Percentiles rank a stretch among this genome's conserved stretches.
These are phyloP conservation scores for Hesperia comma DNA, from an alignment of 2,888 invertebrate species.

Conservation along the genomic window DNA sequence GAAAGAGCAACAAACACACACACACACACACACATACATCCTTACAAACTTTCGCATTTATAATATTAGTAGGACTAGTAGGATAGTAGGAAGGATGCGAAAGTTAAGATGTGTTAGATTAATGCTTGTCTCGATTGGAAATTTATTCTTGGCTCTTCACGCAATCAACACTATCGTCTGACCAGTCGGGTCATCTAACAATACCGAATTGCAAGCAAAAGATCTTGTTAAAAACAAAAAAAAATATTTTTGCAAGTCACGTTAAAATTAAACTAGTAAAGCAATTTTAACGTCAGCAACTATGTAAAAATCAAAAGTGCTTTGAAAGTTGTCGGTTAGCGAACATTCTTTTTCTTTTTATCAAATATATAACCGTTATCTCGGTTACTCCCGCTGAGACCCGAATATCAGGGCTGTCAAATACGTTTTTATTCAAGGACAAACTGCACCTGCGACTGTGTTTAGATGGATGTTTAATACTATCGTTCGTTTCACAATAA, in stretches of 20 bases:
- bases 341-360: conserved; percentile 3
- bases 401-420: background rate
- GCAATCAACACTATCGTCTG: too few relatives aligned
- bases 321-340: background rate
- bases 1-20: too few relatives aligned
- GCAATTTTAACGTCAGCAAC: background rate
- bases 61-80: too few relatives aligned
- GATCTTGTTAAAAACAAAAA: background rate
- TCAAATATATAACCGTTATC: background rate
- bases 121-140: too few relatives aligned
- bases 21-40: too few relatives aligned
- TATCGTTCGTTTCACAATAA: too few relatives aligned
- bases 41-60: too few relatives aligned
- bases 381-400: background rate
- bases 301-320: conserved; percentile 2
- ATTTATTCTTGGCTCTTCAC: too few relatives aligned
- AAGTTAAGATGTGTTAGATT: too few relatives aligned
- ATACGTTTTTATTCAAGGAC: background rate
- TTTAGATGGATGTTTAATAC: too few relatives aligned
- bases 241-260: background rate
- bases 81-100: too few relatives aligned
- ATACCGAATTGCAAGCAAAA: background rate
- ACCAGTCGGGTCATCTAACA: too few relatives aligned
- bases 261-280: background rate
- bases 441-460: background rate